Evolutionary conservation across 2,888 invertebrate species (phyloP), one percentile per base, ranked within the genome.

Genomic region (Conops quadrifasciatus): DNA sequence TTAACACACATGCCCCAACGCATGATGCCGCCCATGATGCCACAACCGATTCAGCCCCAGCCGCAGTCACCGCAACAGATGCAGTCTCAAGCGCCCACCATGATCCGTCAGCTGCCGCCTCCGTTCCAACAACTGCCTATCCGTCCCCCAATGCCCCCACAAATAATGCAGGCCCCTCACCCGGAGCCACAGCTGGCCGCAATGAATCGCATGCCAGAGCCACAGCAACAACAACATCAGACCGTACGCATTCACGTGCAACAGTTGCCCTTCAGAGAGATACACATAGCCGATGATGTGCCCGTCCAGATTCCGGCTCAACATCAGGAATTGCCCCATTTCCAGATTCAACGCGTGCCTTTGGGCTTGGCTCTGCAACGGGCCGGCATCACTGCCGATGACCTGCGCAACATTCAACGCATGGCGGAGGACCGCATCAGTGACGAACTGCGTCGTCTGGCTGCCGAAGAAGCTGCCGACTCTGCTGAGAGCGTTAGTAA

Each of bases 1-100:
- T 85, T 90, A 82, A 88, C 89, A 75, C 87, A 87, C 66, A 85
- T 85, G 85, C 85, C 84, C 43, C 85, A 84, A 76, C 80, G 82
- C 56, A 83, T 82, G 79, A 81, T 82, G 80, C 81, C 82, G 3
- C 83, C 83, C 66, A 76, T 77, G 75, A 79, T 74, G 74, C 77
- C 71, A 77, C 78, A 36, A 36, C 36, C 4, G 9, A 36, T 36
- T 36, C 36, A 36, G 9, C 36, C 4, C 9, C 78, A 79, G 36
- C 81, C 80, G 71, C 83, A 80, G 65, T 79, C 78, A 72, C 78
- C 78, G 70, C 82, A 80, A 63, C 83, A 81, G 60, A 80, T 75
- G 65, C 79, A 78, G 71, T 70, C 75, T 75, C 80, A 77, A 74
- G 81, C 79, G 26, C 78, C 81, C 64, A 36, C 36, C 36, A 81